Conservation (phyloP, 1,140 invertebrate species). For the Armadillidium nasatum region DNA sequence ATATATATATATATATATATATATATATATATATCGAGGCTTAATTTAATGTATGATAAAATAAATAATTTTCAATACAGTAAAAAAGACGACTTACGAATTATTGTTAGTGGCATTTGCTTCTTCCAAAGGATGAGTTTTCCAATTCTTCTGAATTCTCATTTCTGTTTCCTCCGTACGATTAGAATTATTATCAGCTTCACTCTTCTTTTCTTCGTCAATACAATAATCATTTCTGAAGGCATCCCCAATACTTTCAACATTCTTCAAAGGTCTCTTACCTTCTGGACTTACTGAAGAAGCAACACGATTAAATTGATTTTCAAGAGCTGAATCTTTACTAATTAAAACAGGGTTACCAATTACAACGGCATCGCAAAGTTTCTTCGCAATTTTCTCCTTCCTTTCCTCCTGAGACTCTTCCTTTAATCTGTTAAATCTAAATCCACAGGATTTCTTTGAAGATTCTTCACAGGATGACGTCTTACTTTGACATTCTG, state of each 20-base stretch:
- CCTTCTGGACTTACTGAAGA: neutral
- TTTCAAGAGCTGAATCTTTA: neutral
- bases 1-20: constrained; percentile 1
- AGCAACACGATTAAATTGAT: neutral
- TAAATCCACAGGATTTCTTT: constrained; percentile 18
- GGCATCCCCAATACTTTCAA: neutral
- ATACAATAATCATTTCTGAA: neutral
- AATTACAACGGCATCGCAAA: constrained; percentile 28
- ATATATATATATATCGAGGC: neutral
- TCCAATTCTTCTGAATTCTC: too few relatives aligned
- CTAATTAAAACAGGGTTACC: constrained; percentile 25
- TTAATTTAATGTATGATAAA: too few relatives aligned
- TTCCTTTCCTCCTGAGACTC: constrained; percentile 6
- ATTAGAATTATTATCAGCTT: too few relatives aligned
- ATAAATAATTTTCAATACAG: too few relatives aligned
- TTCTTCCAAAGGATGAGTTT: too few relatives aligned
- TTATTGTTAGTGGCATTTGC: too few relatives aligned
- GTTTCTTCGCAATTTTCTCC: neutral
- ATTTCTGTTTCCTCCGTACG: too few relatives aligned
- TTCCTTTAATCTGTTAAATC: constrained; percentile 33
- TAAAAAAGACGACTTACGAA: too few relatives aligned
- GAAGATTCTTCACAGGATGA: constrained; percentile 12
- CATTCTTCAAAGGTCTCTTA: neutral
- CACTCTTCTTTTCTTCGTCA: neutral
- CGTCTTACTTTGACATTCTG: neutral